These are phyloP conservation scores for Laticauda laticaudata DNA, from an alignment of 2,113 vertebrate species.

Conservation along the genomic window DNA sequence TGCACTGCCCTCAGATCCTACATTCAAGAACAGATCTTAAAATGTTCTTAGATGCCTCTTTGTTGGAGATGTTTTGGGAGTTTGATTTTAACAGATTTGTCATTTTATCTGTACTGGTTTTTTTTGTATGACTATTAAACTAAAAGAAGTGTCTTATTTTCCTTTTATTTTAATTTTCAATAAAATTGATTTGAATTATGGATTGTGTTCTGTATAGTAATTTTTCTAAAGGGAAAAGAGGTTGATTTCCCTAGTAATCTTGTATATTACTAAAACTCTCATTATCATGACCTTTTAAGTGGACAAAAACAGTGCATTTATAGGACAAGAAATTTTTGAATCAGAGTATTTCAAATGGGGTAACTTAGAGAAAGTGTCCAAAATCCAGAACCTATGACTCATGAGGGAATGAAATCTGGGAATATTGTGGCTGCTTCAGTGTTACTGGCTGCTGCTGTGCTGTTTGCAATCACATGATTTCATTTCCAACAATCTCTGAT, in stretches of 20 bases:
- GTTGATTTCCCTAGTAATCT: neutral
- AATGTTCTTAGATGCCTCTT: neutral
- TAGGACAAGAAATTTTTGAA: neutral
- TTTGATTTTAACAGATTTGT: neutral
- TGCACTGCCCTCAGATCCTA: neutral
- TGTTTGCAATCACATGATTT: neutral
- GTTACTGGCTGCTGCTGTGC: neutral
- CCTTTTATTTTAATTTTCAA: neutral
- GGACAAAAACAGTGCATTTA: neutral
- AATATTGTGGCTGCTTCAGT: neutral
- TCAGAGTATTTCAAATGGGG: neutral
- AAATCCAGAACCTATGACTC: neutral
- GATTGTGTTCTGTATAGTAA: neutral
- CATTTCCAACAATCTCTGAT: neutral
- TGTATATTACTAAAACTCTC: neutral
- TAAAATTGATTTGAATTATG: neutral
- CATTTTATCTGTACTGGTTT: neutral
- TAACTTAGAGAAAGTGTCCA: neutral
- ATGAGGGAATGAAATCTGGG: neutral
- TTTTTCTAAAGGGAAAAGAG: neutral
- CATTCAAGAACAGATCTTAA: neutral
- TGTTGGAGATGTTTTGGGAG: neutral
- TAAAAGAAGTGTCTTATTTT: neutral
- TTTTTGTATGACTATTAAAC: neutral
- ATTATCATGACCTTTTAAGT: neutral